Evolutionary conservation across 2,113 vertebrate species (phyloP), one percentile per base, ranked within the genome.

Genomic region (Mesocricetus auratus): DNA sequence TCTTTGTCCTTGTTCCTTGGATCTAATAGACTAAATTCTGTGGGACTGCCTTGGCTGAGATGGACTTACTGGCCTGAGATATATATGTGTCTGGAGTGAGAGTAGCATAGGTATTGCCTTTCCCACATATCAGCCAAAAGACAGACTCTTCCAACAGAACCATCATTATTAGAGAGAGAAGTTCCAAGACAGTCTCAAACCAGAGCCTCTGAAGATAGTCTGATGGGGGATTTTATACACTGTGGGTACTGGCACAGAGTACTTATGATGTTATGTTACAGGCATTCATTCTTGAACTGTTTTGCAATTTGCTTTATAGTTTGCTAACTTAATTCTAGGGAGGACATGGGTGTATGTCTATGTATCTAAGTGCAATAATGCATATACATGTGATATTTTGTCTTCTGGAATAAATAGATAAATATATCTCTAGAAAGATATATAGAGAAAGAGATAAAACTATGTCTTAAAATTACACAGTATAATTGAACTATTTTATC

Each of bases 1-100:
- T 22, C 39, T 86, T 6, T 19, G 4, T 29, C 3, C 9, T 86
- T 64, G 12, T 5, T 66, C 22, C 12, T 78, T 15, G 3, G 73
- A 7, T 1, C 7, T 17, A 17, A 31, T 58, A 69, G 56, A 62
- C 64, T 17, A 81, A 75, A 69, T 56, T 19, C 29, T 22, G 36
- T n/a, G 33, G 42, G 60, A 22, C 29, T 83, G 26, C 5, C 45
- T 31, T 17, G 47, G 17, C 13, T 83, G 33, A 77, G 1, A 74
- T 58, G 3, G 1, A 50, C 26, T 60, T 39, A 92, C 4, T 79
- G 16, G 17, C 24, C 16, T 39, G 64, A 42, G 24, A 68, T 64
- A 21, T 21, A 4, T 19, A 1, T 64, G 1, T 56, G 5, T 45
- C 1, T 42, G 8, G 4, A 0, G 11, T 47, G 16, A 45, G 5